Conservation (phyloP, 2,888 invertebrate species). For the Polydrusus pterygomalis region DNA sequence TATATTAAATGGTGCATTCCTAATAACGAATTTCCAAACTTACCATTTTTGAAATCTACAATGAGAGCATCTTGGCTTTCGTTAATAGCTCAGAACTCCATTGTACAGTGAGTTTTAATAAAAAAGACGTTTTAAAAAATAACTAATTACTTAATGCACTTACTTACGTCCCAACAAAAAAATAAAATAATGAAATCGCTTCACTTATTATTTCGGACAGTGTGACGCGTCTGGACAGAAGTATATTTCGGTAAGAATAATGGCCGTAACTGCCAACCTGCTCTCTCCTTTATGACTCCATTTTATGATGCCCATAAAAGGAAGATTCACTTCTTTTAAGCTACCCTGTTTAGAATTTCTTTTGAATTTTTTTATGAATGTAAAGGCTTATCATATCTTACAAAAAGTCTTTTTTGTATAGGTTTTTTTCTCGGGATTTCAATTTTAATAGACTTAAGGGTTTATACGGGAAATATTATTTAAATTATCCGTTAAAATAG, state of each 20-base stretch:
- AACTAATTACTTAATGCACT: no score
- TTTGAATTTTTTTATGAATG: not conserved
- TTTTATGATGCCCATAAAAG: conserved; percentile 4
- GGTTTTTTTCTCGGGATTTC: not conserved
- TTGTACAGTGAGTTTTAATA: no score
- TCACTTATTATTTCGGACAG: conserved; percentile 18
- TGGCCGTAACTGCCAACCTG: conserved; percentile 8
- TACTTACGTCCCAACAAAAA: not conserved
- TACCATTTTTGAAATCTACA: no score
- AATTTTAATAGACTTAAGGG: not conserved
- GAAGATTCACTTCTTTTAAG: conserved; percentile 13
- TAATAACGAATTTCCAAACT: no score
- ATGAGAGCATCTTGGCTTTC: no score
- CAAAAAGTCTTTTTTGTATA: not conserved
- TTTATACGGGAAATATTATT: not conserved
- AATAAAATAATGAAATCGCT: conserved; percentile 7
- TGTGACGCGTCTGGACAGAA: conserved; percentile 27
- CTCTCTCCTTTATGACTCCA: not conserved
- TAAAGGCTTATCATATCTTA: conserved; percentile 16
- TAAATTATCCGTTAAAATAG: not conserved
- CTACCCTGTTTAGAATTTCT: conserved; percentile 18
- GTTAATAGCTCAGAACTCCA: no score
- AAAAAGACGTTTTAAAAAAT: no score
- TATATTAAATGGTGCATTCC: no score
- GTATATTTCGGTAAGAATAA: conserved; percentile 18